These are phyloP conservation scores for Drosophila punjabiensis DNA, from an alignment of 1,140 invertebrate genomes.

Conservation along the genomic window DNA sequence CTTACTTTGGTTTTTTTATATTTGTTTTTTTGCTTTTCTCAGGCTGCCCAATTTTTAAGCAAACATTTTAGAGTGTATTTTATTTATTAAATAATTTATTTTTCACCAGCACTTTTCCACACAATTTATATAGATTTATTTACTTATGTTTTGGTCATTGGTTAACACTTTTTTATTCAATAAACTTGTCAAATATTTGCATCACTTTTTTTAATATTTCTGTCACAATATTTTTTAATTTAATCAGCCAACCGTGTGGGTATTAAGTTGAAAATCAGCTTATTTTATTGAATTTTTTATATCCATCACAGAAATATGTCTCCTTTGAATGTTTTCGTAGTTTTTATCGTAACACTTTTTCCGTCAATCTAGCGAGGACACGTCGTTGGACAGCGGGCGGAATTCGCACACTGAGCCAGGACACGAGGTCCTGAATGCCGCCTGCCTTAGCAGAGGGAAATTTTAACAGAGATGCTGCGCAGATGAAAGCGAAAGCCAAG, in stretches of 20 bases:
- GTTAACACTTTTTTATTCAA: not conserved
- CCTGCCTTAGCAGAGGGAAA: conserved; percentile 24
- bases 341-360: conserved; percentile 17
- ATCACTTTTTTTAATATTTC: not conserved
- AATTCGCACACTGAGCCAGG: conserved; percentile 23
- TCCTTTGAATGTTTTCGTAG: conserved; percentile 7
- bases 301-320: not conserved
- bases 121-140: not conserved
- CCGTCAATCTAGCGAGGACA: not conserved
- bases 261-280: not conserved
- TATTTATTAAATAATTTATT: not conserved
- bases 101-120: not conserved
- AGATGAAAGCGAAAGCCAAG: conserved; percentile 55
- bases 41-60: not conserved
- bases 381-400: conserved; percentile 20
- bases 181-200: not conserved
- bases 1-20: not conserved
- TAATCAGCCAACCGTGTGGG: not conserved
- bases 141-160: not conserved
- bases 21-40: not conserved
- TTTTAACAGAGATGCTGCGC: conserved; percentile 43
- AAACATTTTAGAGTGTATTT: not conserved
- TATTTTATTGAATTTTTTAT: not conserved
- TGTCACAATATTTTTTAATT: conserved; percentile 7
- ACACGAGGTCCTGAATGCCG: conserved; percentile 16